Percentiles rank a stretch among this genome's conserved stretches.
These are phyloP conservation scores for Echinops telfairi DNA, from an alignment of 2,113 vertebrate species.

Conservation along the genomic window DNA sequence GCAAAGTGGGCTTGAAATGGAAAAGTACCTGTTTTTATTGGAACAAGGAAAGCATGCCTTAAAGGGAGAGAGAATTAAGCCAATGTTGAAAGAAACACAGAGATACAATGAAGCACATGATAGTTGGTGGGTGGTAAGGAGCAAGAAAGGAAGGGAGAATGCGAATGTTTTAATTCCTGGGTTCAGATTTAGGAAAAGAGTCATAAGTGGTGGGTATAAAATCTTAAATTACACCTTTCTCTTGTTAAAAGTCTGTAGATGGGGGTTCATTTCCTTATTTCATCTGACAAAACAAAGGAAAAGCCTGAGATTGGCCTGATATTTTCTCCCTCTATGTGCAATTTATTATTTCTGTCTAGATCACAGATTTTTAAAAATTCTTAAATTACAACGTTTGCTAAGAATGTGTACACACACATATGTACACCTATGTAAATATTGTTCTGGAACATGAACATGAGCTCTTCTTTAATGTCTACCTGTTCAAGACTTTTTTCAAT, in stretches of 20 bases:
- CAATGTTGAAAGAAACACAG: neutral
- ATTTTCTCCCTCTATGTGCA: neutral
- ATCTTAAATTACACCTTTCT: neutral
- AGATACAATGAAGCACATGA: neutral
- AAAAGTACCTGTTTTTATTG: neutral
- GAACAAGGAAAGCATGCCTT: neutral
- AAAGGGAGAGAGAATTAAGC: neutral
- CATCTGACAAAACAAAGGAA: slow-evolving; percentile 36
- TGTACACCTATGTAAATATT: neutral
- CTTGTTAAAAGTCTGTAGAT: neutral
- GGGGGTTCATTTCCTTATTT: neutral
- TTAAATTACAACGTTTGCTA: slow-evolving; percentile 13
- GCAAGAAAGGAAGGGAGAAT: neutral
- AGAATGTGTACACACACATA: neutral
- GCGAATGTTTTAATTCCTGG: neutral
- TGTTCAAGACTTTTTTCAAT: neutral
- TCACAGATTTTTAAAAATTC: slow-evolving; percentile 18
- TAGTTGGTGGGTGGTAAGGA: neutral
- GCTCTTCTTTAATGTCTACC: neutral
- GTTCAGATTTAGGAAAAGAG: neutral
- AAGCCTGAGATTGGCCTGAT: slow-evolving; percentile 10
- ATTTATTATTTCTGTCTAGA: slow-evolving; percentile 25
- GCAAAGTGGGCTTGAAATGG: neutral
- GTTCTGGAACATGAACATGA: neutral
- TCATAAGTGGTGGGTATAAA: slow-evolving; percentile 22